Percentiles rank a stretch among this genome's conserved stretches.
Conservation (phyloP, 64 coral and sea anemone genomes). For the Stichodactyla helianthus region DNA sequence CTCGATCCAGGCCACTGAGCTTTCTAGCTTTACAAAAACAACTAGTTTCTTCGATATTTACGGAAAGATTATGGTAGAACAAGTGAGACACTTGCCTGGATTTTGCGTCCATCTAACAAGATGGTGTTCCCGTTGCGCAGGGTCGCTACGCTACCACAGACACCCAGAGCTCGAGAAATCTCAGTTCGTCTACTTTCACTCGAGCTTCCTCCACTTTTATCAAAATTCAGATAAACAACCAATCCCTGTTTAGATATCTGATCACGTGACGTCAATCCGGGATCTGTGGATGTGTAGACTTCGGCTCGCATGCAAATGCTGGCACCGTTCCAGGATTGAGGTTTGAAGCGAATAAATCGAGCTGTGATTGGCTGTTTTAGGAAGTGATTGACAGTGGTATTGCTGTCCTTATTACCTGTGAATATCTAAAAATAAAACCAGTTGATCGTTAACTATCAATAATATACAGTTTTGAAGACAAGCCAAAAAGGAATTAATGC, state of each 20-base stretch:
- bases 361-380: constrained; percentile 39
- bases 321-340: constrained; percentile 14
- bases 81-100: constrained; percentile 43
- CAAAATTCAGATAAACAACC: constrained; percentile 74
- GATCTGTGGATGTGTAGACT: constrained; percentile 8
- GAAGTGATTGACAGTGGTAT: not conserved
- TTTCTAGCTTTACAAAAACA: too few relatives aligned
- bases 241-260: constrained; percentile 21
- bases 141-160: constrained; percentile 64
- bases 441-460: not conserved
- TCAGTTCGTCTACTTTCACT: constrained; percentile 53
- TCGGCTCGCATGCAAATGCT: constrained; percentile 32
- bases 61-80: too few relatives aligned
- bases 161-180: constrained; percentile 46
- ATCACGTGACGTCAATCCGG: constrained; percentile 5
- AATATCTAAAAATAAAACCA: constrained; percentile 9
- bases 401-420: not conserved
- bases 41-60: not conserved
- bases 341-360: constrained; percentile 10
- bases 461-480: too few relatives aligned
- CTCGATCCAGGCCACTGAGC: too few relatives aligned
- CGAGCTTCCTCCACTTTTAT: constrained; percentile 35
- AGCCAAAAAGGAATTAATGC: too few relatives aligned
- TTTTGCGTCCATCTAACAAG: constrained; percentile 44
- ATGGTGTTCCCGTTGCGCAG: constrained; percentile 55